phyloP scores from a whole-genome alignment of 2,113 vertebrate species.

The Promerops cafer region DNA sequence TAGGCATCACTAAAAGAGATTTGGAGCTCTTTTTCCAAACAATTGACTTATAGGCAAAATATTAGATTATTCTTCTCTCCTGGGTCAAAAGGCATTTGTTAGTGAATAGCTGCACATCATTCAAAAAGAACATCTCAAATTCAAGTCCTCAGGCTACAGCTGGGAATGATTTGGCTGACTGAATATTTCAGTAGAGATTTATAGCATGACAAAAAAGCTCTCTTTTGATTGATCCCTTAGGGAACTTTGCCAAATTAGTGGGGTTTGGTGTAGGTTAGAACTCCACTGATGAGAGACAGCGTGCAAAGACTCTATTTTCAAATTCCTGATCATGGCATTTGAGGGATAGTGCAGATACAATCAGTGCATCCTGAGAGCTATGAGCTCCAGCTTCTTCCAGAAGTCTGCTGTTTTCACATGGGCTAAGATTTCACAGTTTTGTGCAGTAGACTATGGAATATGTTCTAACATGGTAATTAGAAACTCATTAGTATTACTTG shows the following conservation, averaged over 20 bases:
- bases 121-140: background rate
- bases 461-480: background rate
- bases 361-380: background rate
- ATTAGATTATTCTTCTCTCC: conserved; percentile 6
- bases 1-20: background rate
- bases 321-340: background rate
- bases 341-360: background rate
- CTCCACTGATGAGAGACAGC: background rate
- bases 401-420: background rate
- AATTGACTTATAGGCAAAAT: conserved; percentile 24
- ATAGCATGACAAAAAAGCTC: background rate
- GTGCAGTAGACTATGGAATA: background rate
- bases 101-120: background rate
- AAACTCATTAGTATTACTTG: background rate
- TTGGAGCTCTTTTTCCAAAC: background rate
- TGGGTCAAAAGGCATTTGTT: background rate
- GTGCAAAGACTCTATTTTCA: background rate
- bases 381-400: background rate
- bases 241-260: background rate
- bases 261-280: background rate
- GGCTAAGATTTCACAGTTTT: background rate
- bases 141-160: background rate
- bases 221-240: background rate
- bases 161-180: conserved; percentile 23
- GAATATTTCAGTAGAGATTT: conserved; percentile 10